Percentiles rank a stretch among this genome's conserved stretches.
Evolutionary conservation across 2,113 vertebrate genomes (phyloP).

Genomic region (Corythaeola cristata): DNA sequence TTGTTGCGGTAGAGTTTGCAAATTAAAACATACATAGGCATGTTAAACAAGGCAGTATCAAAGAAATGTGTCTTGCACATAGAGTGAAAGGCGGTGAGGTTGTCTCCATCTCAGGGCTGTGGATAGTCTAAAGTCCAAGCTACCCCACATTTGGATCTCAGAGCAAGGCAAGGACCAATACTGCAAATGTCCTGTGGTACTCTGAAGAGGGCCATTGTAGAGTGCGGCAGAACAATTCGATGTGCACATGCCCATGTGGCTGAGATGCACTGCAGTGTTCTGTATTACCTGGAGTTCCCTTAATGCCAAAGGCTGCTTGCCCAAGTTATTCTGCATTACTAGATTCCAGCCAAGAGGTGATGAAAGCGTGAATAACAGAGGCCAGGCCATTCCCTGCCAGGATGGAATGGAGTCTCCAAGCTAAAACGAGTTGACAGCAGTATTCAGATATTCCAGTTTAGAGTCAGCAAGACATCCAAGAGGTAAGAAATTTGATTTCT

Average conservation of each 20-base stretch:
- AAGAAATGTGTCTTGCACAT: neutral
- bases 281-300: neutral
- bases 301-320: neutral
- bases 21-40: neutral
- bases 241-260: neutral
- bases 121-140: neutral
- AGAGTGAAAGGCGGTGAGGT: neutral
- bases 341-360: constrained; percentile 17
- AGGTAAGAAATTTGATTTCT: constrained; percentile 16
- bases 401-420: neutral
- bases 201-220: neutral
- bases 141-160: neutral
- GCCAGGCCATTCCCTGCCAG: neutral
- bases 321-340: neutral
- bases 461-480: neutral
- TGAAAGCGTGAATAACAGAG: neutral
- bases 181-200: neutral
- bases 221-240: neutral
- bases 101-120: neutral
- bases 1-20: neutral
- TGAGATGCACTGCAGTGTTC: neutral
- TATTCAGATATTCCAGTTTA: neutral
- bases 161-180: neutral
- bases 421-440: neutral
- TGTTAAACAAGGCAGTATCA: neutral